These are phyloP conservation scores for Athripsodes cinereus DNA, from an alignment of 2,888 invertebrate species.

Conservation along the genomic window DNA sequence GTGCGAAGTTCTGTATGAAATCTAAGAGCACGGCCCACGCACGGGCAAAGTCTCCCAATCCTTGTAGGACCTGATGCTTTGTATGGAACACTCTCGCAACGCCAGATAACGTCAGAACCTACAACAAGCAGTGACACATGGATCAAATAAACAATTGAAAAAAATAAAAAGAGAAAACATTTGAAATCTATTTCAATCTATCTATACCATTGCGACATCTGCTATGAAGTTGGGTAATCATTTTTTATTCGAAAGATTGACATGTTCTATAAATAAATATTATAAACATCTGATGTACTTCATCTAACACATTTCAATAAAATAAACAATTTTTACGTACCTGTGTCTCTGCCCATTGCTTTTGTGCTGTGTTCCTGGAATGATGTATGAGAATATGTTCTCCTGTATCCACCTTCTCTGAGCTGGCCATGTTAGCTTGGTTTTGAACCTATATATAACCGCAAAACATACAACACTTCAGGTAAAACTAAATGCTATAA, in stretches of 20 bases:
- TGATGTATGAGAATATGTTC: slow-evolving; percentile 97
- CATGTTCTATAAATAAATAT: no score
- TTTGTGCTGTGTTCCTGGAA: slow-evolving; percentile 96
- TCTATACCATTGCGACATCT: no score
- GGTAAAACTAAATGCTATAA: no score
- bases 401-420: slow-evolving; percentile 80
- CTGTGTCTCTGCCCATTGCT: slow-evolving; percentile 99
- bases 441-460: slow-evolving; percentile 61
- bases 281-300: not conserved
- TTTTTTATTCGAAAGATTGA: no score
- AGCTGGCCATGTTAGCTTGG: slow-evolving; percentile 64
- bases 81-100: slow-evolving; percentile 92
- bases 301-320: not conserved
- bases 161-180: no score
- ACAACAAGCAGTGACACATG: no score
- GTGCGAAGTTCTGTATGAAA: slow-evolving; percentile 88
- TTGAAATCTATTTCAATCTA: no score
- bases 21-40: slow-evolving; percentile 92
- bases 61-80: slow-evolving; percentile 75
- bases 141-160: not conserved
- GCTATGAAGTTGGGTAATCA: no score
- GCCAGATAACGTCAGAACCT: slow-evolving; percentile 82
- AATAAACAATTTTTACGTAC: slow-evolving; percentile 35
- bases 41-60: slow-evolving; percentile 83
- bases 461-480: no score